These are phyloP conservation scores for Astropecten irregularis DNA, from an alignment of 53 echinoderm and acorn worm species.

Conservation along the genomic window DNA sequence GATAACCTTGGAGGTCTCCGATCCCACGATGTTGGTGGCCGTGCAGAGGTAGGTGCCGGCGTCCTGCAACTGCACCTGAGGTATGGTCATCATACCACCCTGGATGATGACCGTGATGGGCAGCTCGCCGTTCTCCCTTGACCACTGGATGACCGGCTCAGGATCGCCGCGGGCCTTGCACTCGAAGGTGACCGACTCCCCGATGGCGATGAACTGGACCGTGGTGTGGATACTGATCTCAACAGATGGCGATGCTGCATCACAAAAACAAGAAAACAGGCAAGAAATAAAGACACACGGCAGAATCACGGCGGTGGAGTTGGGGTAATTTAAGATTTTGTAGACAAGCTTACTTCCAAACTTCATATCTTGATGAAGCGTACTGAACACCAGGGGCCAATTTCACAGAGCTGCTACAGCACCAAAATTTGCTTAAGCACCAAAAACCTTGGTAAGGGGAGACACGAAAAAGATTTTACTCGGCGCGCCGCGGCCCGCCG, in stretches of 20 bases:
- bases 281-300: background rate
- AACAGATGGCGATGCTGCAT: conserved; percentile 85
- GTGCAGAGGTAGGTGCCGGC: conserved; percentile 92
- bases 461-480: no score
- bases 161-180: conserved; percentile 88
- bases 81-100: conserved; percentile 80
- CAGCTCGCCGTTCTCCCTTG: conserved; percentile 76
- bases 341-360: no score
- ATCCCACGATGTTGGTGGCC: conserved; percentile 90
- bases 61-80: conserved; percentile 72
- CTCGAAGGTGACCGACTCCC: conserved; percentile 84
- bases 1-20: conserved; percentile 80
- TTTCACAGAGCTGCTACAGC: no score
- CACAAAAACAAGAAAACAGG: background rate
- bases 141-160: conserved; percentile 82
- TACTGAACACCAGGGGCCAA: no score
- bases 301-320: no score
- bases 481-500: no score
- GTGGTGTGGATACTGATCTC: conserved; percentile 84
- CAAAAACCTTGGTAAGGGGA: no score
- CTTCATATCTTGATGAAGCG: no score
- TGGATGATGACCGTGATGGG: conserved; percentile 70
- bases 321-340: no score
- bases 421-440: no score
- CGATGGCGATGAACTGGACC: conserved; percentile 87